Evolutionary conservation across 2,797 vertebrate species (phyloP), one percentile per base, ranked within the genome.

Genomic region (Liparis tanakae): DNA sequence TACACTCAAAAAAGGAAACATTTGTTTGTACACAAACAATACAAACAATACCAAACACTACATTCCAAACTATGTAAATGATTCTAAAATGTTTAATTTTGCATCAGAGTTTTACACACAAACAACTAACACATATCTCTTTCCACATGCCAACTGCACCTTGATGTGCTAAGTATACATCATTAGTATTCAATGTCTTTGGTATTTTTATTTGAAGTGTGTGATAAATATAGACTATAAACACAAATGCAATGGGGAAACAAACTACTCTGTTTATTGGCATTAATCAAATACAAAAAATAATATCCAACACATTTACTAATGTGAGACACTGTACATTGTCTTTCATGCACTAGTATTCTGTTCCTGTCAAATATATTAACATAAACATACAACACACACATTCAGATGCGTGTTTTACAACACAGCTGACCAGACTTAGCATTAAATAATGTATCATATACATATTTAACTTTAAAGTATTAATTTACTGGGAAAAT

Each of bases 211-310:
- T 25, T 54, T 25, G 20, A 25, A 54, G 22, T 7, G 30, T 25
- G 22, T 13, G 25, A 5, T 30, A 54, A 30, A 54, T 30, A 20
- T 50, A 54, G 6, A 54, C 51, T 25, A 13, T 7, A 25, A 25
- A 54, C 22, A 54, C 22, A 14, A 54, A 54, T 54, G n/a, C 44
- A 51, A 51, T 51, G 48, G n/a, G 48, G n/a, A 51, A 51, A 51
- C 8, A 20, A 22, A 13, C 2, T 0, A 22, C 20, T 51, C 12
- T 7, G 20, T 53, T 22, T 53, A 53, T 51, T 51, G 20, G 10
- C 50, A 51, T 1, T 22, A 51, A 15, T 51, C 10, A 10, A 20
- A 10, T 22, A 22, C 10, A 10, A 22, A 12, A 17, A 51, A 50
- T 3, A 51, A 22, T 51, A 51, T 51, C 9, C 10, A 20, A 51